Conservation (phyloP, 1,140 invertebrate genomes). For the Drosophila jambulina region DNA sequence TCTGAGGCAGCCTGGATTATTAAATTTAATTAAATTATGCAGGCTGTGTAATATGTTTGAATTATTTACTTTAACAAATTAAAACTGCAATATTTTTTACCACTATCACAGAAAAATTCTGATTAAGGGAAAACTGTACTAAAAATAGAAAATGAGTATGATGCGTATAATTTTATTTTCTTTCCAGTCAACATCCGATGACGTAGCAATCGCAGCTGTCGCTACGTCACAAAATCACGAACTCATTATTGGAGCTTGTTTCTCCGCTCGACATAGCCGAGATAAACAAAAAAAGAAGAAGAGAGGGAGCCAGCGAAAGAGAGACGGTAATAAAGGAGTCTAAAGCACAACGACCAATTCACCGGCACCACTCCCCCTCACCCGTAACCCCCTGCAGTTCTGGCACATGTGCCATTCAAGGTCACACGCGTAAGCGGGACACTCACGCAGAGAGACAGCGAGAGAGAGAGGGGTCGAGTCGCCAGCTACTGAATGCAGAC, state of each 20-base stretch:
- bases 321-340: constrained; percentile 2
- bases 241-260: constrained; percentile 31
- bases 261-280: not conserved
- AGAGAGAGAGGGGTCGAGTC: not conserved
- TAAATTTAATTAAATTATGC: no score
- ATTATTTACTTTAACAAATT: no score
- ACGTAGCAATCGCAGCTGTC: constrained; percentile 12
- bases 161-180: not conserved
- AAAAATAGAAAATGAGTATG: constrained; percentile 17
- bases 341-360: constrained; percentile 19
- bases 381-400: constrained; percentile 55
- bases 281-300: constrained; percentile 8
- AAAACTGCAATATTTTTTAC: no score
- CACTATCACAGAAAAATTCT: not conserved
- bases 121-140: not conserved
- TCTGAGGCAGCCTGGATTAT: no score
- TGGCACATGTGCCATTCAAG: constrained; percentile 68
- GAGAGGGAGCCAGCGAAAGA: not conserved
- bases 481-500: constrained; percentile 32
- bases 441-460: constrained; percentile 14
- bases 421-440: constrained; percentile 57
- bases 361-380: constrained; percentile 1
- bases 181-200: not conserved
- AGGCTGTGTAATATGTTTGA: no score
- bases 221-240: constrained; percentile 33